Evolutionary conservation across 2,797 vertebrate genomes (phyloP), one percentile per base, ranked within the genome.

Genomic region (Betta splendens): DNA sequence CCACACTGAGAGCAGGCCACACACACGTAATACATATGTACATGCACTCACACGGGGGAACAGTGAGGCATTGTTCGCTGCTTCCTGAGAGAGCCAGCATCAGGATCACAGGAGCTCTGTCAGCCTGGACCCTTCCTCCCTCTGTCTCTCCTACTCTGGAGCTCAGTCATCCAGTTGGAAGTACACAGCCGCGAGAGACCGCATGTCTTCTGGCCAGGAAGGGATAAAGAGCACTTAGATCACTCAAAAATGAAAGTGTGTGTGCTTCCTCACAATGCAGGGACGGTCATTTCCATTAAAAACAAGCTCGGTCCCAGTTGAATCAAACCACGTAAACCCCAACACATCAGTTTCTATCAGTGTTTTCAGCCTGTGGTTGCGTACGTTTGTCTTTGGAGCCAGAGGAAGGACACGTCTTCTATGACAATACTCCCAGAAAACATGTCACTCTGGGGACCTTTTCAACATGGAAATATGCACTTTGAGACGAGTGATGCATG

Each of bases 31-130:
- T 40, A 48, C 35, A 40, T 40, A 54, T 20, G 44, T 26, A 52
- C 69, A 57, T 17, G 25, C 65, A 58, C 61, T 16, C 36, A 49
- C 46, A 39, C 36, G 59, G 53, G 70, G 75, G 79, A 88, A 89
- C 87, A 89, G 85, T 77, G 73, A 22, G 17, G 83, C 80, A 88
- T 89, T 89, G 86, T 89, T 84, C 67, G 8, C 29, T 2, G 47
- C 70, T 88, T 89, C 87, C 87, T 87, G 85, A 85, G 81, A 84
- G 81, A 83, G 61, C n/a, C 51, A 45, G 72, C 62, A 42, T 74
- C 55, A 45, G 68, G 69, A 88, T 85, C 77, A 75, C 79, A 80
- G 81, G 72, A 83, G 77, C 71, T 79, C 70, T 49, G 67, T 75
- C 81, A 75, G 72, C 55, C 64, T 2, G 46, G 64, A 64, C 64